Evolutionary conservation across 37 sponge, comb jelly and placozoan genomes (phyloP), one percentile per base, ranked within the genome.

Genomic region (Hormiphora californensis): DNA sequence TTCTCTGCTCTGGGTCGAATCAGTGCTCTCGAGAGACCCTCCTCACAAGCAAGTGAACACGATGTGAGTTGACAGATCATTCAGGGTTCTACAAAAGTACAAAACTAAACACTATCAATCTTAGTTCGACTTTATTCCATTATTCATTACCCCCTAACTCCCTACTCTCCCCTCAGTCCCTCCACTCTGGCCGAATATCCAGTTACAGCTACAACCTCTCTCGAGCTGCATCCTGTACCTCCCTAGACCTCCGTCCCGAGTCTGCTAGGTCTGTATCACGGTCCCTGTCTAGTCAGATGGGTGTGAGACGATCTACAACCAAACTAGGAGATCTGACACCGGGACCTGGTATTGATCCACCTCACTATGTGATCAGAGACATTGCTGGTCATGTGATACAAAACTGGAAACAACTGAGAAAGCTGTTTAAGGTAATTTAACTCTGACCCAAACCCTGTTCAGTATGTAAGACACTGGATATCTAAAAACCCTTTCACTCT

Each of bases 141-240:
- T 49, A 15, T 49, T 9, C 15, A 49, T 49, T 9, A 49, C 53
- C 15, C 15, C 9, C 15, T 15, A 49, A 17, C 15, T 28, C 59
- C 25, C 59, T 12, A 7, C 21, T 30, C 43, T n/a, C 12, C 38
- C 28, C 22, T 39, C 46, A 73, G 81, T 73, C 81, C 1, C 81
- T 73, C 36, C 9, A 46, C 7, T 73, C 81, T 36, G 81, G 81
- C 9, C 81, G 81, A n/a, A 27, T 73, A 1, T 43, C 46, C 22
- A 73, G 43, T 46, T 73, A 43, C 38, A 73, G 81, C 25, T 73
- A 73, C 81, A 73, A 73, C 46, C 25, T 73, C 28, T 73, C 81
- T 46, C 81, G 81, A 15, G 81, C 81, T n/a, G 81, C 81, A 27
- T 73, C 81, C 44, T 73, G 81, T 28, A 73, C 81, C 36, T 36